Evolutionary conservation across 2,888 invertebrate species (phyloP).

Genomic region (Drosophila falleni): DNA sequence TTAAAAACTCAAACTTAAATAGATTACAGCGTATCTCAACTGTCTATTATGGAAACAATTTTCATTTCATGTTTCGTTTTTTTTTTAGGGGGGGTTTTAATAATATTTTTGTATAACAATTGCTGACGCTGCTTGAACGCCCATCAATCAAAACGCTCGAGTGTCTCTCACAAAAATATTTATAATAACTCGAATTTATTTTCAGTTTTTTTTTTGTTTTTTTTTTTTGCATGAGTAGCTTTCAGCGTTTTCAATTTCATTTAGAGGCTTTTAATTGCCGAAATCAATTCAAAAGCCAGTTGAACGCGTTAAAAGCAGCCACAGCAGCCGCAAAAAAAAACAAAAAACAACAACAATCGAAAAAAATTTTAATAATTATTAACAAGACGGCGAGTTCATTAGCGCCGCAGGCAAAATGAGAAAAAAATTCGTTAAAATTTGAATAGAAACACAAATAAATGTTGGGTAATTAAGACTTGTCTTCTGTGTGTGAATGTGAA

Average conservation of each 20-base stretch:
- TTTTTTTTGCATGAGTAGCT: constrained; percentile 59
- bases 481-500: constrained; percentile 37
- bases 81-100: constrained; percentile 1
- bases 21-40: constrained; percentile 24
- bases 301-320: constrained; percentile 75
- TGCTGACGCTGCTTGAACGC: constrained; percentile 65
- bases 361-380: constrained; percentile 69
- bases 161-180: constrained; percentile 74
- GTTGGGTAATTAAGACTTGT: constrained; percentile 83
- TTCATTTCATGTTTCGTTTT: neutral
- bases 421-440: constrained; percentile 26
- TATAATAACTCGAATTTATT: constrained; percentile 64
- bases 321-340: constrained; percentile 35
- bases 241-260: constrained; percentile 77
- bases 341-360: constrained; percentile 17
- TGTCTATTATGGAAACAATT: neutral
- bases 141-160: constrained; percentile 72
- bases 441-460: constrained; percentile 67
- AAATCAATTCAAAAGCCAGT: constrained; percentile 80
- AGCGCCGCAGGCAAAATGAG: constrained; percentile 56
- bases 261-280: constrained; percentile 76
- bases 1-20: neutral
- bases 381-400: constrained; percentile 74
- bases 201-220: constrained; percentile 13
- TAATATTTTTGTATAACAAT: constrained; percentile 54